phyloP scores from a whole-genome alignment of 1,140 invertebrate species.

The Wiebesia pumilae region DNA sequence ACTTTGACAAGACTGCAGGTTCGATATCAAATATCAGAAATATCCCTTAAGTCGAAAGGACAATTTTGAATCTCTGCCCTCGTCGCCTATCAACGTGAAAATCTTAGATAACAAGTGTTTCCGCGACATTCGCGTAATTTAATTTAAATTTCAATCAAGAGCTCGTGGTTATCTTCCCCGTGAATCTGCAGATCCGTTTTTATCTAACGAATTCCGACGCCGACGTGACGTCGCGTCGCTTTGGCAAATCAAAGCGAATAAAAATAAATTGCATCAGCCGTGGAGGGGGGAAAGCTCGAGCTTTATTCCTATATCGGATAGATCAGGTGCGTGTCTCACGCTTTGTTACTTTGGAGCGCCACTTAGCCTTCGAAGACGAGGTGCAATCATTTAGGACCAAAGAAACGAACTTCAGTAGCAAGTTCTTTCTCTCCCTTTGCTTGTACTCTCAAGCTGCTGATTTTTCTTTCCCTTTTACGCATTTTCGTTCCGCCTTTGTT shows the following conservation, averaged over 20 bases:
- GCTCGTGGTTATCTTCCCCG: not conserved
- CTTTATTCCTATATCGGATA: constrained; percentile 7
- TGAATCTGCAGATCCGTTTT: constrained; percentile 31
- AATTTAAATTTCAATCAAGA: constrained; percentile 50
- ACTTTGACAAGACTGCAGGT: not conserved
- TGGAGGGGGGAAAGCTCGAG: not conserved
- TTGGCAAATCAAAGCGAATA: constrained; percentile 31
- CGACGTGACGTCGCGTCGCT: constrained; percentile 10
- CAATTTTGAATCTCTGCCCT: no score
- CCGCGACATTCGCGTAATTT: not conserved
- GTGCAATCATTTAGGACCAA: not conserved
- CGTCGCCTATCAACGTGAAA: not conserved
- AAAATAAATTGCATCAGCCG: not conserved
- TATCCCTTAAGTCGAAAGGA: not conserved
- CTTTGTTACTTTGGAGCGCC: not conserved
- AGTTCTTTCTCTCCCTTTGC: not conserved
- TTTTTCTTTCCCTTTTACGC: not conserved
- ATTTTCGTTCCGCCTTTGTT: not conserved
- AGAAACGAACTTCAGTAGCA: not conserved
- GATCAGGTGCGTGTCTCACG: not conserved
- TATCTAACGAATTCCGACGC: constrained; percentile 29
- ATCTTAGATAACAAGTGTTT: constrained; percentile 8
- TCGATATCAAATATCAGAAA: not conserved
- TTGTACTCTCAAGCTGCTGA: no score
- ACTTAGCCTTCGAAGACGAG: not conserved